Base-by-base conservation (phyloP, 2,113 vertebrate species). In the Micronycteris hirsuta region DNA sequence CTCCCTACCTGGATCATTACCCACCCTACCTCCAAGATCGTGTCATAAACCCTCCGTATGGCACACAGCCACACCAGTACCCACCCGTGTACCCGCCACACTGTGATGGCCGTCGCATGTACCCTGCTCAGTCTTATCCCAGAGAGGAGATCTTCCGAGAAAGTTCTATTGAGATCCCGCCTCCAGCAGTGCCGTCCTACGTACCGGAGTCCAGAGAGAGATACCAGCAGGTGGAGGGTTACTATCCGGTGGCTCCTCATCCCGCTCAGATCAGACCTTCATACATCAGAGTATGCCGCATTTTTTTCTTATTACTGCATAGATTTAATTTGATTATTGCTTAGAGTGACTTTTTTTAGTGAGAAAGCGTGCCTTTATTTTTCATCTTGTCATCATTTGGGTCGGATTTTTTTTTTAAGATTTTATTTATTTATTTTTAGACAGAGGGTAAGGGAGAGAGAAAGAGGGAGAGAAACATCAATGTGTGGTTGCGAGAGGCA, bases 1-100 rank as follows among this genome's bases (percentile, higher is more conserved):
- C 99, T 28, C 98, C 99, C 26, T 99, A 99, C 97, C 98, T 99
- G 95, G 99, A 99, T 86, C 98, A 99, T 86, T 99, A 99, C 80
- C 77, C 99, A 6, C 98, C 99, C 1, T 99, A 99, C 86, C 98
- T 99, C 89, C 99, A 98, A 41, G 99, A 99, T 41, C 99, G 99
- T 2, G 98, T 98, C 92, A 97, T 99, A 81, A 99, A 97, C 91
- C 98, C 98, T 0, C 98, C 99, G 86, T 99, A 99, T 92, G 96
- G 97, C 88, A 97, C 99, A 0, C 98, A 98, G 97, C 96, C 98
- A 1, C 99, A 99, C 11, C 99, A 99, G 33, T 99, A 99, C 95
- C 98, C 99, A 28, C 98, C 99, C n/a, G 52, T 98, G 22, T 99
- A 99, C 94, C 98, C 99, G 1, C 97, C 98, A 0, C 99, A 99